phyloP scores from a whole-genome alignment of 1,140 invertebrate species.

The Lepidurus packardi region DNA sequence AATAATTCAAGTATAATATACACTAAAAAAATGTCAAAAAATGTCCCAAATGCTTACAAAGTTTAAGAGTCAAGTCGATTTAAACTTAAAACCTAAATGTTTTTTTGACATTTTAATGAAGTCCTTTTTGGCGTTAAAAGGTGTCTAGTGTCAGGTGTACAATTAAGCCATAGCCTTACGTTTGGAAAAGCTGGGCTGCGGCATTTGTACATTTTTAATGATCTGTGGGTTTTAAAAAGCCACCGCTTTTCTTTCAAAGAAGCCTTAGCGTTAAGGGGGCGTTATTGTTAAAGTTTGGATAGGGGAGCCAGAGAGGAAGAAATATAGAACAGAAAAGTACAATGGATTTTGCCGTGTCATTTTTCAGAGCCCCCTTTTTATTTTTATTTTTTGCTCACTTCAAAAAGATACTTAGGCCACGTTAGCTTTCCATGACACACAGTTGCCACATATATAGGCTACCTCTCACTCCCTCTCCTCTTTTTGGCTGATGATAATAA shows the following conservation, averaged over 20 bases:
- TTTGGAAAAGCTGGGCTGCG: too few relatives aligned
- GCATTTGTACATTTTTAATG: too few relatives aligned
- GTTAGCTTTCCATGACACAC: background rate
- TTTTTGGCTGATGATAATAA: too few relatives aligned
- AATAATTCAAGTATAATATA: too few relatives aligned
- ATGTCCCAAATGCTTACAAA: too few relatives aligned
- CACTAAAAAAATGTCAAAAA: too few relatives aligned
- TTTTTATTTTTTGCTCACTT: background rate
- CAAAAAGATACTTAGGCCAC: background rate
- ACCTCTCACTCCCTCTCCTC: background rate
- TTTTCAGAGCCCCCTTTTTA: background rate
- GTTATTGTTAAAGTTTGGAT: background rate
- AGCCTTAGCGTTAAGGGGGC: background rate
- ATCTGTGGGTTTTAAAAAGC: background rate
- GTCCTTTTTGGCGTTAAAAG: too few relatives aligned
- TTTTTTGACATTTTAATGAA: too few relatives aligned
- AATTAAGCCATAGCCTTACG: too few relatives aligned
- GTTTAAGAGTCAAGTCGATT: too few relatives aligned
- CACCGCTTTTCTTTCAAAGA: background rate
- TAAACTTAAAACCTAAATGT: too few relatives aligned
- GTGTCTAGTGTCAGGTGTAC: too few relatives aligned
- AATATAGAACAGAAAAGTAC: constrained; percentile 4
- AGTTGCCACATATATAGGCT: background rate
- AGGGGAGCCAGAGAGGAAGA: background rate
- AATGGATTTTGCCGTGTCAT: background rate